phyloP scores from a whole-genome alignment of 2,797 vertebrate species.

The Pseudochirops cupreus region DNA sequence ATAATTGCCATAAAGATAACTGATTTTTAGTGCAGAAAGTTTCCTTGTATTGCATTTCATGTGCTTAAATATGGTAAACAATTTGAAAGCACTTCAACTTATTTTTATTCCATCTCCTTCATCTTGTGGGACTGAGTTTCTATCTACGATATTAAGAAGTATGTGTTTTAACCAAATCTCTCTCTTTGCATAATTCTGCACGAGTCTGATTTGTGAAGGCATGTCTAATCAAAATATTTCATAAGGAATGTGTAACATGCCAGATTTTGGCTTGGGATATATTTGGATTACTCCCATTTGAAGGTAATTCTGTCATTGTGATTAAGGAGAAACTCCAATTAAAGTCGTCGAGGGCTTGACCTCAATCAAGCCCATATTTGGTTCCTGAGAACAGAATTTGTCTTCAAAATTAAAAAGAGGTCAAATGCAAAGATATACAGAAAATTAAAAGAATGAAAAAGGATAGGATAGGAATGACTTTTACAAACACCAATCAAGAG shows the following conservation, averaged over 20 bases:
- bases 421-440: not conserved
- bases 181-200: conserved; percentile 61
- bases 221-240: not conserved
- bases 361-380: conserved; percentile 46
- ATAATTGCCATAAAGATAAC: conserved; percentile 59
- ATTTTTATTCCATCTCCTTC: conserved; percentile 65
- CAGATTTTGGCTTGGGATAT: conserved; percentile 43
- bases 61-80: conserved; percentile 33
- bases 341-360: conserved; percentile 38
- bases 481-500: conserved; percentile 5
- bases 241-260: conserved; percentile 18
- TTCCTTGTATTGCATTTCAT: conserved; percentile 60
- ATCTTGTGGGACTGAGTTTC: conserved; percentile 52
- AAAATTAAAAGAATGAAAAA: conserved; percentile 41
- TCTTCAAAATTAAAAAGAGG: conserved; percentile 43
- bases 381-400: conserved; percentile 40
- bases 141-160: conserved; percentile 60
- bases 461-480: conserved; percentile 28
- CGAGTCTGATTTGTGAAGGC: conserved; percentile 15
- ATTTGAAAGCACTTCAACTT: conserved; percentile 65
- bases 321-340: conserved; percentile 29
- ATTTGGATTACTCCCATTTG: conserved; percentile 56
- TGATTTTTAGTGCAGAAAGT: conserved; percentile 68
- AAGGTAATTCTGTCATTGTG: conserved; percentile 43
- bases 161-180: conserved; percentile 61